Base-by-base conservation (phyloP, 1,140 invertebrate genomes). In the Diabrotica virgifera region DNA sequence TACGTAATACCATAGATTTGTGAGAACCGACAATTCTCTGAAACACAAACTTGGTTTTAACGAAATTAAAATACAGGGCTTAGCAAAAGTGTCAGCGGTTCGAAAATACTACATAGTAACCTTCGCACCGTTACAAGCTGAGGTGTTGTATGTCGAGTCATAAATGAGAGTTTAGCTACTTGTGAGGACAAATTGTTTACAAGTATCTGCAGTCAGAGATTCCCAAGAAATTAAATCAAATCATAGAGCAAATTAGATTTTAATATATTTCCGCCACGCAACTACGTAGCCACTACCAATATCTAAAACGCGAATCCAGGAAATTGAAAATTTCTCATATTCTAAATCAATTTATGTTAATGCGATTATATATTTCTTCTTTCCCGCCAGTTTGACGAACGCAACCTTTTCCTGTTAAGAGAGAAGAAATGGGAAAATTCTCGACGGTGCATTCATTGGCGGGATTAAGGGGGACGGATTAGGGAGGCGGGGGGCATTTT, bases 301-400 rank as follows among this genome's bases (percentile, higher is more conserved):
- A 46, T 52, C 35, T 51, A 60, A 35, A 51, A 12, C 10, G 46
- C 11, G 40, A 63, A 63, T 55, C 56, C 62, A 51, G 13, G 52
- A 67, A 67, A 67, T 67, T 64, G 67, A 59, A 65, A 68, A 65
- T 65, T 68, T 68, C 67, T 65, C 67, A 68, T 68, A 68, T 68
- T 65, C 36, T 13, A 46, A 68, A 65, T 65, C 63, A 65, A 68
- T 68, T 68, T 68, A 68, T 68, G 67, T 65, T 68, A 68, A 68
- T 68, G 67, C 67, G 63, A 68, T 66, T 69, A 69, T 69, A 66
- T 51, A 63, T 69, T 63, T 69, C 62, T 56, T 67, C 50, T 61
- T 46, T 46, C 3, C 40, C 37, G 59, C 37, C 46, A 37, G 12
- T 52, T 61, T 61, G 59, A 61, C 12, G 24, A 61, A 11, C 59